These are phyloP conservation scores for Plebejus melissa DNA, from an alignment of 2,888 invertebrate genomes.

Conservation along the genomic window DNA sequence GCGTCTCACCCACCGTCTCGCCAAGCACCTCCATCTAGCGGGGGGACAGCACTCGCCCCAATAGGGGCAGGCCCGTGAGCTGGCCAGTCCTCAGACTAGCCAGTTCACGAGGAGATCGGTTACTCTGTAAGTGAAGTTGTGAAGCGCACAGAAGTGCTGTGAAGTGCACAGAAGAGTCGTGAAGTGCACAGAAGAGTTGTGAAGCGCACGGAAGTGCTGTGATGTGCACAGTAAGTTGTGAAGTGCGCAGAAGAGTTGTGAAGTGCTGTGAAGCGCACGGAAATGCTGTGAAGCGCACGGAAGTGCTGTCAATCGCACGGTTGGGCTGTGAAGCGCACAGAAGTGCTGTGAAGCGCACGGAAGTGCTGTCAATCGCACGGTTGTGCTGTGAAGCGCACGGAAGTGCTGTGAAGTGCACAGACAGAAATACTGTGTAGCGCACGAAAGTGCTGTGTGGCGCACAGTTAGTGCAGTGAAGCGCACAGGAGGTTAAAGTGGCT, in stretches of 20 bases:
- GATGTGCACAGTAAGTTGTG: neutral
- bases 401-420: neutral
- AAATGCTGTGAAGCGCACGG: neutral
- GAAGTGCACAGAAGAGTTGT: neutral
- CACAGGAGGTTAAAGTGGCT: neutral
- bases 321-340: neutral
- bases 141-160: neutral
- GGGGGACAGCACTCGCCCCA: conserved; percentile 85
- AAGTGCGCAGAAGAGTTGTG: neutral
- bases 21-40: conserved; percentile 88
- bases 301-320: neutral
- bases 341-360: neutral
- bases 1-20: conserved; percentile 90
- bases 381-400: neutral
- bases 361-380: neutral
- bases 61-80: conserved; percentile 9
- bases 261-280: neutral
- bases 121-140: conserved; percentile 4
- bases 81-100: neutral
- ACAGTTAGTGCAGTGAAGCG: neutral
- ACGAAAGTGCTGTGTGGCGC: neutral
- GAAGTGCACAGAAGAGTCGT: neutral
- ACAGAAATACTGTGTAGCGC: neutral
- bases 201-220: neutral
- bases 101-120: conserved; percentile 6